These are phyloP conservation scores for Eciton burchellii DNA, from an alignment of 1,140 invertebrate genomes.

Conservation along the genomic window DNA sequence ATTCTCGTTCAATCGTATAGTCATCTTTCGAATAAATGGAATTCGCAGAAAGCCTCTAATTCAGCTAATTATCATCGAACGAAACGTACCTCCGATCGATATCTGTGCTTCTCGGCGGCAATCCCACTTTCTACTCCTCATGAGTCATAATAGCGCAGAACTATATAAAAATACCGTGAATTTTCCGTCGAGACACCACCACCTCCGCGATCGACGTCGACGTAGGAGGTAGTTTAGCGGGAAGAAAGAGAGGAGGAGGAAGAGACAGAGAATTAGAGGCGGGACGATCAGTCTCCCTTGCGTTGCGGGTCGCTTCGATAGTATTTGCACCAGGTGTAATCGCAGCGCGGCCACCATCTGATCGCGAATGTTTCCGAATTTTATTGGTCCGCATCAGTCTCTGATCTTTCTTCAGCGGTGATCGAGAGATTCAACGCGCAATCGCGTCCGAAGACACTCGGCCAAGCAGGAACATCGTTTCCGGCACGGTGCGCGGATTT, in stretches of 20 bases:
- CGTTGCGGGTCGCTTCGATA: slow-evolving; percentile 70
- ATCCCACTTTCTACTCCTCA: background rate
- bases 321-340: slow-evolving; percentile 30
- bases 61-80: background rate
- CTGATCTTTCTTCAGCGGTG: background rate
- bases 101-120: background rate
- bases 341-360: background rate
- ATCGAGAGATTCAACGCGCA: background rate
- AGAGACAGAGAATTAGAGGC: slow-evolving; percentile 63
- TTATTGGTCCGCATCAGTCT: background rate
- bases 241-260: slow-evolving; percentile 59
- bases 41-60: background rate
- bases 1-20: too few species aligned
- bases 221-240: slow-evolving; percentile 38
- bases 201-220: slow-evolving; percentile 46
- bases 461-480: background rate
- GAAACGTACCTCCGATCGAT: background rate
- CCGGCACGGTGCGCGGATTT: background rate
- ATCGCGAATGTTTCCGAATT: background rate
- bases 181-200: slow-evolving; percentile 40
- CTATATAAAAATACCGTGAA: slow-evolving; percentile 60
- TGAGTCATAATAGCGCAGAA: background rate
- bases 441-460: background rate
- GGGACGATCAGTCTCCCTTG: slow-evolving; percentile 67
- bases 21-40: background rate